Conservation (phyloP, 2,888 invertebrate species). For the Pollenia angustigena region DNA sequence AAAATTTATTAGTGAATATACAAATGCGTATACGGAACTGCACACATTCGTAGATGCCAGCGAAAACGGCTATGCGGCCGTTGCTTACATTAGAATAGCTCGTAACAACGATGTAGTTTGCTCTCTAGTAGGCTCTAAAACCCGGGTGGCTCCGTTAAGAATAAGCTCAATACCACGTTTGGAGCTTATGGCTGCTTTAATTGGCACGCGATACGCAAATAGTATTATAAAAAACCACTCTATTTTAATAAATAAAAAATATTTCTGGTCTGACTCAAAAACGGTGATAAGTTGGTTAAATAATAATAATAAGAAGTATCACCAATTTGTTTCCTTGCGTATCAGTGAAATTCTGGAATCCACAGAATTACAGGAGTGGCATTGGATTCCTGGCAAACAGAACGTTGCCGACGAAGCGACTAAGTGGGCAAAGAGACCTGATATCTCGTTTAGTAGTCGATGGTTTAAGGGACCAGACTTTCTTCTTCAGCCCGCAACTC, state of each 20-base stretch:
- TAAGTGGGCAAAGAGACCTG: no score
- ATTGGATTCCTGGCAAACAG: no score
- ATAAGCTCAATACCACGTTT: constrained; percentile 59
- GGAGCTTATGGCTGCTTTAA: constrained; percentile 64
- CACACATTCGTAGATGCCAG: constrained; percentile 34
- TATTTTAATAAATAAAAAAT: constrained; percentile 1
- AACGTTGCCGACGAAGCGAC: no score
- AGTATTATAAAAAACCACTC: neutral
- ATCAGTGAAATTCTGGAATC: constrained; percentile 58
- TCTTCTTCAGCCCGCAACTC: neutral
- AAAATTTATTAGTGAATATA: no score
- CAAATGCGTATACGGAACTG: no score
- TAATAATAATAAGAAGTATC: constrained; percentile 40
- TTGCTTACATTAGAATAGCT: constrained; percentile 48
- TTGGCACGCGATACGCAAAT: constrained; percentile 64
- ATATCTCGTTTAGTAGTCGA: no score
- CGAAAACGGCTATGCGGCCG: constrained; percentile 50
- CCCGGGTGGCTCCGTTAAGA: constrained; percentile 66
- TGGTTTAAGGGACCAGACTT: constrained; percentile 8
- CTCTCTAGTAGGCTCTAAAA: constrained; percentile 49
- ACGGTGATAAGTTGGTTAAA: constrained; percentile 45
- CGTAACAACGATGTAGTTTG: neutral
- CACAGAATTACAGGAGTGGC: constrained; percentile 22
- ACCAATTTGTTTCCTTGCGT: constrained; percentile 51
- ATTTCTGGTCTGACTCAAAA: constrained; percentile 44